A percentile compares a stretch with the other conserved stretches of the same genome.
Conservation (phyloP, 2,113 vertebrate species). For the Amphiprion ocellaris region DNA sequence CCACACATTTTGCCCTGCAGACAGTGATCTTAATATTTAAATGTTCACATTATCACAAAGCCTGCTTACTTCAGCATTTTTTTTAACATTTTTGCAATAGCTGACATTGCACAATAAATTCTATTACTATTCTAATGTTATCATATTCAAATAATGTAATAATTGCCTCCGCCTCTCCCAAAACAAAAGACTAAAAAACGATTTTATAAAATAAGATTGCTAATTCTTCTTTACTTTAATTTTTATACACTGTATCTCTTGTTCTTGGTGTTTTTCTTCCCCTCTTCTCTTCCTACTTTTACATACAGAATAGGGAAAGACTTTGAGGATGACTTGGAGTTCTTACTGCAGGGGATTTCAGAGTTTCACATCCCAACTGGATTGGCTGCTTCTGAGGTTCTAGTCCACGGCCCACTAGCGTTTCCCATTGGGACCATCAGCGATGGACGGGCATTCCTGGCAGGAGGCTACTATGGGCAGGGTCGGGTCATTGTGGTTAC, state of each 20-base stretch:
- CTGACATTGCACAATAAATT: too few species aligned
- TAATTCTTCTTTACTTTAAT: neutral
- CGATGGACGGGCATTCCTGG: slow-evolving; percentile 72
- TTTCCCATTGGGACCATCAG: slow-evolving; percentile 80
- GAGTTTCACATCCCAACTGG: slow-evolving; percentile 75
- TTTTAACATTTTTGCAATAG: too few species aligned
- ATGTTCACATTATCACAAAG: neutral
- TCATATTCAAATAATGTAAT: too few species aligned
- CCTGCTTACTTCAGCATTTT: too few species aligned
- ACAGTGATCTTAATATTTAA: neutral
- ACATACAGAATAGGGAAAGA: slow-evolving; percentile 76
- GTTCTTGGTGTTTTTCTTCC: neutral
- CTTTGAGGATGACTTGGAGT: slow-evolving; percentile 81
- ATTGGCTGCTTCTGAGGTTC: slow-evolving; percentile 70
- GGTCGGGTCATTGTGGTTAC: slow-evolving; percentile 80
- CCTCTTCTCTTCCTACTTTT: neutral
- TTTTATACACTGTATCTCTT: neutral
- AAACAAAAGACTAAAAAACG: neutral
- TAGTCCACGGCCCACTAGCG: slow-evolving; percentile 82
- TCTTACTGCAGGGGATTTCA: slow-evolving; percentile 76
- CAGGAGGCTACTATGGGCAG: slow-evolving; percentile 83
- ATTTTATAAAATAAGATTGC: neutral
- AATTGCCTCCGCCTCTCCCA: neutral
- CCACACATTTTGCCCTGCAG: neutral
- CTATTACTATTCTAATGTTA: too few species aligned